These are phyloP conservation scores for Pangasianodon hypophthalmus DNA, from an alignment of 2,113 vertebrate genomes.

Conservation along the genomic window DNA sequence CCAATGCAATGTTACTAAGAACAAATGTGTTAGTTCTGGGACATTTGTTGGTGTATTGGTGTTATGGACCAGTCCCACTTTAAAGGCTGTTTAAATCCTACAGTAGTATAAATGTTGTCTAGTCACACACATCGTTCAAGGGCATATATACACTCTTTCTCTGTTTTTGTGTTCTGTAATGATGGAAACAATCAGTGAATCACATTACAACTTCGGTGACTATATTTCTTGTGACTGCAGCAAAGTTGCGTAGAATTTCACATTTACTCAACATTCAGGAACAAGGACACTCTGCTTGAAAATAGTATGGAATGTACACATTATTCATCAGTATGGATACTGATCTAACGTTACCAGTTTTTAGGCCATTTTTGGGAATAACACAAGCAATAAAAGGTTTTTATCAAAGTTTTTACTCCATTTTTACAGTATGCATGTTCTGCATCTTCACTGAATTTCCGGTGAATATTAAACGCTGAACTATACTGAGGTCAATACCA, in stretches of 20 bases:
- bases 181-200: neutral
- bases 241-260: neutral
- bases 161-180: neutral
- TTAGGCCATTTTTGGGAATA: neutral
- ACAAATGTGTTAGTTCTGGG: neutral
- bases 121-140: neutral
- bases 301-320: neutral
- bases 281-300: neutral
- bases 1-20: neutral
- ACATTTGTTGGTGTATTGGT: neutral
- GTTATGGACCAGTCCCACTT: neutral
- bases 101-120: neutral
- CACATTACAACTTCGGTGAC: neutral
- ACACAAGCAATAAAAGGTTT: too few relatives aligned
- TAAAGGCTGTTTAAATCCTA: neutral
- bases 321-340: neutral
- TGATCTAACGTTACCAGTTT: neutral
- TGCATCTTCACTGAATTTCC: neutral
- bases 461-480: neutral
- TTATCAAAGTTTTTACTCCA: too few relatives aligned
- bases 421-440: neutral
- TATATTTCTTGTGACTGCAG: neutral
- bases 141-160: neutral
- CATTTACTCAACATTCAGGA: neutral
- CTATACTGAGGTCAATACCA: neutral